These are phyloP conservation scores for Pipra filicauda DNA, from an alignment of 2,113 vertebrate species.

Conservation along the genomic window DNA sequence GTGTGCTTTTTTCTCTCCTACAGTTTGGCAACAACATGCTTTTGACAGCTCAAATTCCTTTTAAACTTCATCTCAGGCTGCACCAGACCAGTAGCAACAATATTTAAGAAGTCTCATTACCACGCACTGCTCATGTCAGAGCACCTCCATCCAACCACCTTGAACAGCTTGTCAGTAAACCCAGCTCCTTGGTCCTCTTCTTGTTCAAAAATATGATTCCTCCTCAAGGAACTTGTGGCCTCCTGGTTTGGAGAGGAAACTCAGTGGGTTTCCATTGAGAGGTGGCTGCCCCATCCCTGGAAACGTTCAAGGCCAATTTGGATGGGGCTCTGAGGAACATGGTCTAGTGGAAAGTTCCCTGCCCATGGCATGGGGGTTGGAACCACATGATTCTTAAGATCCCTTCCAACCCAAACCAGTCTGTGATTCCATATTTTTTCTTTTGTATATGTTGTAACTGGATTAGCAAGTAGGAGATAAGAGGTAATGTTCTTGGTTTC, in stretches of 20 bases:
- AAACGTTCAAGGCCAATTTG: not conserved
- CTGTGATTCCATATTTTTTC: not conserved
- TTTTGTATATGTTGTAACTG: accelerated
- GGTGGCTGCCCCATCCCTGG: not conserved
- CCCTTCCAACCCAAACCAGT: not conserved
- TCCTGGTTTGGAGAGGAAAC: not conserved
- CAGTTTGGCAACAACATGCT: not conserved
- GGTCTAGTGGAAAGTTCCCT: not conserved
- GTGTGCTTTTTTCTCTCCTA: not conserved
- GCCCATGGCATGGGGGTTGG: not conserved
- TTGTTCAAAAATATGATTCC: conserved; percentile 60
- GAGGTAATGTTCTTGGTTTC: not conserved
- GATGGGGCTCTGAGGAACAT: not conserved
- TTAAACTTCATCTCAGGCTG: not conserved
- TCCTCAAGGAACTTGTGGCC: conserved; percentile 38
- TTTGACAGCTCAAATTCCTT: not conserved
- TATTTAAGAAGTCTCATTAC: conserved; percentile 16
- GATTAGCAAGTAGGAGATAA: accelerated
- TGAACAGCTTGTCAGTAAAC: conserved; percentile 62
- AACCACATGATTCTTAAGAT: not conserved
- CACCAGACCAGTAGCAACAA: not conserved
- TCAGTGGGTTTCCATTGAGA: not conserved
- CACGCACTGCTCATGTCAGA: conserved; percentile 71
- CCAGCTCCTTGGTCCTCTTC: conserved; percentile 61
- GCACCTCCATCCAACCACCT: conserved; percentile 72